Conservation (phyloP, 2,113 vertebrate genomes). For the Geococcyx californianus region DNA sequence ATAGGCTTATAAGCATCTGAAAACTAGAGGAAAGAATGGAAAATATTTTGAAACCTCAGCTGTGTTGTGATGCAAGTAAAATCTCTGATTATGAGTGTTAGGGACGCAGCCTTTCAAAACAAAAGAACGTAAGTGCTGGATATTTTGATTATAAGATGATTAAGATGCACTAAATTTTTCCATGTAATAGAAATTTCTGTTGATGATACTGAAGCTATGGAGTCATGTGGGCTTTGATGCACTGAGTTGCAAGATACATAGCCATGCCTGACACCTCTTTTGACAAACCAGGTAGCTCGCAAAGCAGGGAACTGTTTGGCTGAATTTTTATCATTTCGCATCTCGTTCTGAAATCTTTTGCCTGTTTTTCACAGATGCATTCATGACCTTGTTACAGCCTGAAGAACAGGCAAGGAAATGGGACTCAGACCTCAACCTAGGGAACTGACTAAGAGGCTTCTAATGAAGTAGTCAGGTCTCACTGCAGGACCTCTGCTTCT, state of each 20-base stretch:
- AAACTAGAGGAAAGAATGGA: constrained; percentile 20
- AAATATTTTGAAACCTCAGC: constrained; percentile 33
- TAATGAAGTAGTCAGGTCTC: background rate
- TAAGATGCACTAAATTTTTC: background rate
- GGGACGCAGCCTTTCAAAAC: background rate
- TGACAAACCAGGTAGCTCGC: background rate
- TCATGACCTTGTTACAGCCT: background rate
- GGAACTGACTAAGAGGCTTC: background rate
- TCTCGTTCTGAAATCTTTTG: background rate
- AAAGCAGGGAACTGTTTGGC: background rate
- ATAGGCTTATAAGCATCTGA: background rate
- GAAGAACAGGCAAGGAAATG: background rate
- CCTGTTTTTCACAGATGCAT: background rate
- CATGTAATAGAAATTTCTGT: background rate
- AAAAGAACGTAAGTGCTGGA: accelerated
- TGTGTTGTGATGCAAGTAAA: background rate
- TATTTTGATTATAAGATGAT: background rate
- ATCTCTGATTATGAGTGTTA: background rate
- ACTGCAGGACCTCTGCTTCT: background rate
- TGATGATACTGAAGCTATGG: background rate
- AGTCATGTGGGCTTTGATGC: accelerated
- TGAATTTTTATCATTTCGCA: background rate
- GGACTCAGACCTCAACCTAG: background rate
- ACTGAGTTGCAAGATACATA: background rate
- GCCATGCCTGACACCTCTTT: background rate